Evolutionary conservation across 1,140 invertebrate genomes (phyloP), one percentile per base, ranked within the genome.

Genomic region (Musca domestica): DNA sequence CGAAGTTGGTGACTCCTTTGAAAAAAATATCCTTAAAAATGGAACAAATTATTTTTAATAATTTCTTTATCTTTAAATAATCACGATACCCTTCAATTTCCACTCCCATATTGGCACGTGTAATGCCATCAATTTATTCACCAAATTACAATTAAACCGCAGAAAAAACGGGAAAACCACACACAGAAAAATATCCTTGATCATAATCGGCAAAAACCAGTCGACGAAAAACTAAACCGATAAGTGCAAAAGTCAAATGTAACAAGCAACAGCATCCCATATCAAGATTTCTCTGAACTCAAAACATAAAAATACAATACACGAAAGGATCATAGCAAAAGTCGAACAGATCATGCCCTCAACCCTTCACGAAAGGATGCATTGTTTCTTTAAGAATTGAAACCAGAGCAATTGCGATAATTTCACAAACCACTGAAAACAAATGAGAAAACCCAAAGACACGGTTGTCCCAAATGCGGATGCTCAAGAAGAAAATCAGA

Each of bases 211-310:
- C 17, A 51, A 17, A 9, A 51, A 22, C 48, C 48, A 20, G 20
- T 19, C 23, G 17, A 19, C 2, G 27, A 20, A 61, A 68, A 48
- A 64, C 23, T 12, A 41, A 12, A 48, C 5, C 20, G 63, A 48
- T 25, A 64, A 76, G 76, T 78, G 76, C 76, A 78, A 78, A 76
- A 78, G 76, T 78, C 76, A 77, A 74, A 66, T 66, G 52, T 48
- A 76, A 73, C 71, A 70, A 72, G 34, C 34, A 41, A 58, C 69
- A 69, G 68, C 68, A 69, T 65, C 68, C 68, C 73, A 65, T 54
- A 56, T 69, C 58, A 61, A 70, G 68, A 70, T 70, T 51, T 51
- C 4, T 70, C 69, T 49, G 6, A 71, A 25, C 64, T n/a, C 71
- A 67, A 75, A 71, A 67, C 56, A 22, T 4, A 65, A 25, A 58